Conservation (phyloP, 2,888 invertebrate species). For the Spialia ferax region DNA sequence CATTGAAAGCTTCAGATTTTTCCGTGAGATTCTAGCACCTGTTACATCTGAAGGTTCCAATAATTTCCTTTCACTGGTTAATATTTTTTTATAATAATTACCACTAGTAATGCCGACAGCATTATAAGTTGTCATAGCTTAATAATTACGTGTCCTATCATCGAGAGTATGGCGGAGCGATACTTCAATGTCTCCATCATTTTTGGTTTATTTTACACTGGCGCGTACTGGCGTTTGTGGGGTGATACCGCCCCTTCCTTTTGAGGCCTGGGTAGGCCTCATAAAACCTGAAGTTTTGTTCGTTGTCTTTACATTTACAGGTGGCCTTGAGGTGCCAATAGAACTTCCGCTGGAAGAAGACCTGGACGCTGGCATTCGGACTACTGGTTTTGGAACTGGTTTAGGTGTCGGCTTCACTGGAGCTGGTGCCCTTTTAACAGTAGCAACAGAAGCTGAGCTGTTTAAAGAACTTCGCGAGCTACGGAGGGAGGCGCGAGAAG, state of each 20-base stretch:
- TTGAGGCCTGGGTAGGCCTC: slow-evolving; percentile 95
- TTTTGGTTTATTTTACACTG: slow-evolving; percentile 64
- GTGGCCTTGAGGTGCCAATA: slow-evolving; percentile 79
- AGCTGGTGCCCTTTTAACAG: slow-evolving; percentile 90
- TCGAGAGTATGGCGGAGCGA: slow-evolving; percentile 31
- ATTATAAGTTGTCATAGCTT: slow-evolving; percentile 36
- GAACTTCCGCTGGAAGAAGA: slow-evolving; percentile 82
- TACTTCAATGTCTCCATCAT: slow-evolving; percentile 4
- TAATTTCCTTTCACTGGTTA: slow-evolving; percentile 64
- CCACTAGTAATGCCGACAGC: slow-evolving; percentile 46
- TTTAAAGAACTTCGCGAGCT: slow-evolving; percentile 95
- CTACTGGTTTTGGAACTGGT: slow-evolving; percentile 79
- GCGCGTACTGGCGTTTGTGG: slow-evolving; percentile 65
- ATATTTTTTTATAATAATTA: slow-evolving; percentile 42
- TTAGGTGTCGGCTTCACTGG: slow-evolving; percentile 74
- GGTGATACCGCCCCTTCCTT: slow-evolving; percentile 87
- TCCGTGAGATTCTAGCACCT: slow-evolving; percentile 79
- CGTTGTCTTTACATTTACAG: slow-evolving; percentile 60
- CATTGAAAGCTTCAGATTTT: slow-evolving; percentile 83
- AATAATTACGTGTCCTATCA: slow-evolving; percentile 41
- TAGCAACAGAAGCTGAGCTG: slow-evolving; percentile 92
- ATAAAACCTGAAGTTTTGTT: slow-evolving; percentile 89
- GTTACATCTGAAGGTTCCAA: slow-evolving; percentile 80
- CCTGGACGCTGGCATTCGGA: slow-evolving; percentile 77
- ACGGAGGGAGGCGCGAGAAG: slow-evolving; percentile 92